Conservation (phyloP, 2,113 vertebrate genomes). For the Paracanthobrama guichenoti region DNA sequence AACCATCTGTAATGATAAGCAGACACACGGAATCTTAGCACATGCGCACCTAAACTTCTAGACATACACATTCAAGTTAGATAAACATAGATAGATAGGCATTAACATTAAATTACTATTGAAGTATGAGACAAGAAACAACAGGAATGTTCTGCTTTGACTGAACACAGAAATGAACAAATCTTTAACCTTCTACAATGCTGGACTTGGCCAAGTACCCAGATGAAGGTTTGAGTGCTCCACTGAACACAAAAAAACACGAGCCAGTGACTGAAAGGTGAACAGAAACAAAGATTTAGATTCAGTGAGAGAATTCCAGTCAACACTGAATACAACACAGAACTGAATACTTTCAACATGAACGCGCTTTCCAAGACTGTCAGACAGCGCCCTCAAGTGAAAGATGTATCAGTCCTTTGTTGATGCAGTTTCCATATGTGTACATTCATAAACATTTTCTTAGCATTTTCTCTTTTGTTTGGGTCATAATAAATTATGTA, state of each 20-base stretch:
- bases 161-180: constrained; percentile 41
- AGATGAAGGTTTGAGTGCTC: constrained; percentile 92
- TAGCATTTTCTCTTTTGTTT: not conserved
- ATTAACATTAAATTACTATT: no score
- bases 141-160: not conserved
- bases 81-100: not conserved
- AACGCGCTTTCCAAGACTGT: not conserved
- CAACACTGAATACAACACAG: not conserved
- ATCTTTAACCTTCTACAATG: constrained; percentile 93
- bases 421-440: not conserved
- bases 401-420: not conserved
- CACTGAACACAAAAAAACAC: constrained; percentile 98
- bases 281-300: constrained; percentile 24
- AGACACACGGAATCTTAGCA: constrained; percentile 31
- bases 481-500: not conserved
- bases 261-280: constrained; percentile 93
- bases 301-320: not conserved
- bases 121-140: no score
- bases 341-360: not conserved
- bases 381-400: constrained; percentile 38
- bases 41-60: constrained; percentile 57
- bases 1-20: constrained; percentile 75
- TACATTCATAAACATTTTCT: no score
- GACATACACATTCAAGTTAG: not conserved
- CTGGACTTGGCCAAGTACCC: constrained; percentile 97